Evolutionary conservation across 2,797 vertebrate species (phyloP), one percentile per base, ranked within the genome.

Genomic region (Gouania willdenowi): DNA sequence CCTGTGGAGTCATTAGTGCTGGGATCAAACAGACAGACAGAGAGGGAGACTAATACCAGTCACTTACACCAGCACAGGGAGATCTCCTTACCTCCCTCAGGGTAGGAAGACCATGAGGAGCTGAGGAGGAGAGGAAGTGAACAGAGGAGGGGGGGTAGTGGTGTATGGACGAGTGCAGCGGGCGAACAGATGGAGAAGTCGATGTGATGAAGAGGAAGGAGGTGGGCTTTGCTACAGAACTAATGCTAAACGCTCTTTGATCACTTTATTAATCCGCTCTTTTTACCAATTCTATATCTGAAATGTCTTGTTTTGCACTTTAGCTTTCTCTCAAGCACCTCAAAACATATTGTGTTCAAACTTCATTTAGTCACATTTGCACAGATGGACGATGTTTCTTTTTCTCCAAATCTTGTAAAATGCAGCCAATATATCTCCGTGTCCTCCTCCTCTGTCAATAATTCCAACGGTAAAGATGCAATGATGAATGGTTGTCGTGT

Each of bases 11-110:
- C 84, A 87, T 88, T 85, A 86, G 76, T 75, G 76, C 71, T 4
- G 68, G 75, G 78, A 83, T 84, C 79, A 83, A 84, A 85, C 81
- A 81, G 79, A 85, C 81, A 82, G 81, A 83, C 80, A 75, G 83
- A 79, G 75, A 79, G 82, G 75, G 70, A 87, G 81, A 83, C 75
- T 82, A 81, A 85, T 82, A 81, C 79, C 79, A 77, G 81, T 83
- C 81, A 84, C 83, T 87, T 85, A 84, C 80, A 68, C 70, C 75
- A 75, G 83, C 71, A 69, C 46, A 11, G 71, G 75, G 65, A 77
- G 81, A 84, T 87, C 78, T 70, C 72, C 75, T 82, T 77, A 78
- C 81, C 44, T 75, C 80, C 83, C 74, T 0, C 33, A 71, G 78
- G 78, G 79, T 64, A 77, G 67, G 67, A 78, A 83, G 79, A 72